Evolutionary conservation across 2,888 invertebrate genomes (phyloP), one percentile per base, ranked within the genome.

Genomic region (Phymatocera aterrima): DNA sequence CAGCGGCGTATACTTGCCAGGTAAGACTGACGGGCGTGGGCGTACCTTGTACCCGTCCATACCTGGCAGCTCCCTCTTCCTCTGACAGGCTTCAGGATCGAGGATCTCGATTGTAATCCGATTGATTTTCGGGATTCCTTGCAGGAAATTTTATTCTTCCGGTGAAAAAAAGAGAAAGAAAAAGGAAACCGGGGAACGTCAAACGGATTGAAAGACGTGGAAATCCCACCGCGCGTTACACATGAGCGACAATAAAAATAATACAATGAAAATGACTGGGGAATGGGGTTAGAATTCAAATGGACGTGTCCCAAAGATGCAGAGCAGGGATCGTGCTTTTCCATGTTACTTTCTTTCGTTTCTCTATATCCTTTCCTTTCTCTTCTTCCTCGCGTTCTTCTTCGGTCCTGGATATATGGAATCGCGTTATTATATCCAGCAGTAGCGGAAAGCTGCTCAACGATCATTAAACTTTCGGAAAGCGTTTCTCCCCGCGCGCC

Each of bases 1-100:
- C 8, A 79, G 65, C 61, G 48, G 43, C 51, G 68, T n/a, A 51
- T 31, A 75, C 54, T 64, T 57, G 57, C 64, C 37, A 34, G 61
- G 79, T 77, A 70, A 65, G 78, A 75, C 43, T 64, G 64, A 64
- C 64, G 15, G 37, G 37, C 37, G n/a, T 64, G 37, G 21, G 24
- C 18, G 10, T 18, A 37, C 37, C 8, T 40, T 64, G n/a, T n/a
- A n/a, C n/a, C n/a, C n/a, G n/a, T n/a, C n/a, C n/a, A n/a, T n/a
- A n/a, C 21, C 21, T 54, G 74, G 77, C 75, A 80, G 4, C 0
- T 24, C 8, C 1, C 24, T 46, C 18, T 28, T 21, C 34, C 24
- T 68, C 24, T 24, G 1, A 57, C 24, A 28, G 5, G 0, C 28
- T 24, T 5, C 28, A 68, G 43, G 43, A 46, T 68, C 46, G n/a